phyloP scores from a whole-genome alignment of 2,797 vertebrate species.

The Sebastes oblongus region DNA sequence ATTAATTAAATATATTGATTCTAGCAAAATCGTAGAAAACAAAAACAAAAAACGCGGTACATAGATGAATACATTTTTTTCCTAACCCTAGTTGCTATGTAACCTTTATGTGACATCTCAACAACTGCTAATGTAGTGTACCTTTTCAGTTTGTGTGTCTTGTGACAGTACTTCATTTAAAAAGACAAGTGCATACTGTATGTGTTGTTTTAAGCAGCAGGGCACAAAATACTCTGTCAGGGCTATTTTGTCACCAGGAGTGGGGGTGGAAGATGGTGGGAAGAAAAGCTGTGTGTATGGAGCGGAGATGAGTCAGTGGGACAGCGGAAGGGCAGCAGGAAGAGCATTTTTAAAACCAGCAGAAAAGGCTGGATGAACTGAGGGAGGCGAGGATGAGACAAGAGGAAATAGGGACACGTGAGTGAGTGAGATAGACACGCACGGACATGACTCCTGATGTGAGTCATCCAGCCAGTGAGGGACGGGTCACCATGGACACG shows the following conservation, averaged over 20 bases:
- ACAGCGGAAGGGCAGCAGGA: conserved; percentile 8
- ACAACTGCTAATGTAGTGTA: not conserved
- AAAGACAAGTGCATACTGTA: not conserved
- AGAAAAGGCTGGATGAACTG: conserved; percentile 4
- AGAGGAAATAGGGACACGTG: conserved; percentile 23
- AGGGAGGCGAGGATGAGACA: not conserved
- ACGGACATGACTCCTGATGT: conserved; percentile 54
- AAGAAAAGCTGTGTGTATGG: conserved; percentile 5
- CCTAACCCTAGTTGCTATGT: too few species aligned
- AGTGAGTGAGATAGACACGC: conserved; percentile 6
- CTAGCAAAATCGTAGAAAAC: too few species aligned
- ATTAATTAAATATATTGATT: accelerated
- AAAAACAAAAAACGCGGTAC: too few species aligned
- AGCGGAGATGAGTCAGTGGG: conserved; percentile 38
- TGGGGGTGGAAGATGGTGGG: conserved; percentile 3
- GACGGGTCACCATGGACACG: conserved; percentile 75
- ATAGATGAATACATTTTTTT: accelerated
- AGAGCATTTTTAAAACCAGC: not conserved
- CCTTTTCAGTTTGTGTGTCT: not conserved
- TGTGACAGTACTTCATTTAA: conserved; percentile 12
- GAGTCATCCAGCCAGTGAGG: conserved; percentile 67
- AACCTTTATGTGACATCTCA: not conserved
- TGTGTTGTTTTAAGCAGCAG: conserved; percentile 3
- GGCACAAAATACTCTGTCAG: conserved; percentile 15
- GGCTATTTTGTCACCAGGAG: conserved; percentile 11